Percentiles rank a stretch among this genome's conserved stretches.
Evolutionary conservation across 2,888 invertebrate genomes (phyloP).

Genomic region (Calephelis perditalis): DNA sequence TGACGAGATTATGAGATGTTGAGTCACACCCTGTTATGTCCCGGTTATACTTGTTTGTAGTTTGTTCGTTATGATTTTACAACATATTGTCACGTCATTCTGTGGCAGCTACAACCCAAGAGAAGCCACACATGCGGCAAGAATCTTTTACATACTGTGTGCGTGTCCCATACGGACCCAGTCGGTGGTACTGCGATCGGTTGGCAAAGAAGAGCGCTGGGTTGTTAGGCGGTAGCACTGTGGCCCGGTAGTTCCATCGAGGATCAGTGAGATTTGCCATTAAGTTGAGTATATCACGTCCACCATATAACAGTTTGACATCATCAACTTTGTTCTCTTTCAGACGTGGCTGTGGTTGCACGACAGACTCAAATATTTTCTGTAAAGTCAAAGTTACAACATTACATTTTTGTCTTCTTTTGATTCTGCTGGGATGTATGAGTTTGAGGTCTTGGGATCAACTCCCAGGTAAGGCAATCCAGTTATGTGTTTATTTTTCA

Average conservation of each 20-base stretch:
- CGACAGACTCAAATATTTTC: conserved; percentile 66
- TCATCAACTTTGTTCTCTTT: conserved; percentile 55
- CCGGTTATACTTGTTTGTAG: conserved; percentile 54
- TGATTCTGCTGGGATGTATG: too few relatives aligned
- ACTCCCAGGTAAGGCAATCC: too few relatives aligned
- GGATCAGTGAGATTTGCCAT: conserved; percentile 73
- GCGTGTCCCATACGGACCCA: conserved; percentile 73
- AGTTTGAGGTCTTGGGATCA: too few relatives aligned
- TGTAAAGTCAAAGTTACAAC: conserved; percentile 39
- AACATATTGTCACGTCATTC: conserved; percentile 54
- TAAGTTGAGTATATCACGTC: conserved; percentile 79
- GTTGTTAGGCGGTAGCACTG: conserved; percentile 76
- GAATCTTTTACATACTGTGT: conserved; percentile 78
- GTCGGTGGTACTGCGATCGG: conserved; percentile 79
- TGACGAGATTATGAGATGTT: conserved; percentile 46
- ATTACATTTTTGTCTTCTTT: too few relatives aligned
- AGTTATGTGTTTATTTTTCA: too few relatives aligned
- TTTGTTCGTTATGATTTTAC: conserved; percentile 57
- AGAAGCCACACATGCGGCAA: conserved; percentile 72
- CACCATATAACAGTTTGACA: conserved; percentile 66
- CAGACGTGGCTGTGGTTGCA: conserved; percentile 66
- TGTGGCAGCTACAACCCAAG: conserved; percentile 69
- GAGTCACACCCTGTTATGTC: conserved; percentile 64
- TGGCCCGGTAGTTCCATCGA: conserved; percentile 75
- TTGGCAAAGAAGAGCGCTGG: conserved; percentile 79